Conservation (phyloP, 2,113 vertebrate species). For the Tinamus guttatus region DNA sequence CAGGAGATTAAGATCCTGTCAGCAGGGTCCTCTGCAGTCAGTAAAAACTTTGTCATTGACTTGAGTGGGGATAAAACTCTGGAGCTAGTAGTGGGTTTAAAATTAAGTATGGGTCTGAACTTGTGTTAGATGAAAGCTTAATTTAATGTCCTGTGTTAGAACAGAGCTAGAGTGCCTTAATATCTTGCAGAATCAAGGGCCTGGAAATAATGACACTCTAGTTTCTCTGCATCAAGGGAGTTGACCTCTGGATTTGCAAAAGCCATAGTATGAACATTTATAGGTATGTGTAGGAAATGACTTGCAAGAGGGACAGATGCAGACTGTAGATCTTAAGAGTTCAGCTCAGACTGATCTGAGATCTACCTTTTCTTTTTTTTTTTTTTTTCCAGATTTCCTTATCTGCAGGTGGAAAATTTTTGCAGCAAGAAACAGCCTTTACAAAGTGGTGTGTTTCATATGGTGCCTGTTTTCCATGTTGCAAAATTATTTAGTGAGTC, state of each 20-base stretch:
- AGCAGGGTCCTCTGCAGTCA: not conserved
- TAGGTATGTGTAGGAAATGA: not conserved
- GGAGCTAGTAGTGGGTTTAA: not conserved
- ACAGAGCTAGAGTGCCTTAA: not conserved
- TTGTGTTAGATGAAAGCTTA: not conserved
- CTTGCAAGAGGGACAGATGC: not conserved
- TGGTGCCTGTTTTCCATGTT: not conserved
- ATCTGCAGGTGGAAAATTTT: not conserved
- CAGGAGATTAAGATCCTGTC: not conserved
- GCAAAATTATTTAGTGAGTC: slow-evolving; percentile 13
- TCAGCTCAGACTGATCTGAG: not conserved
- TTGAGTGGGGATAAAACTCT: not conserved
- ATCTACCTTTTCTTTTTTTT: not conserved
- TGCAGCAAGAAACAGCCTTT: not conserved
- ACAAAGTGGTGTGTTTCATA: not conserved
- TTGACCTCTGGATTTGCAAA: not conserved
- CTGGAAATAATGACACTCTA: not conserved
- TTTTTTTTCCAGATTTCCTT: not conserved
- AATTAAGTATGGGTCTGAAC: not conserved
- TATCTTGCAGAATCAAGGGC: not conserved
- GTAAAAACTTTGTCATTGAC: not conserved
- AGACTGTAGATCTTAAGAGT: not conserved
- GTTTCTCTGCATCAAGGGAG: not conserved
- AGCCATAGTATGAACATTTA: not conserved
- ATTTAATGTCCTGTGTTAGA: not conserved